phyloP scores from a whole-genome alignment of 2,113 vertebrate genomes.

The Ophthalmolycus amberensis region DNA sequence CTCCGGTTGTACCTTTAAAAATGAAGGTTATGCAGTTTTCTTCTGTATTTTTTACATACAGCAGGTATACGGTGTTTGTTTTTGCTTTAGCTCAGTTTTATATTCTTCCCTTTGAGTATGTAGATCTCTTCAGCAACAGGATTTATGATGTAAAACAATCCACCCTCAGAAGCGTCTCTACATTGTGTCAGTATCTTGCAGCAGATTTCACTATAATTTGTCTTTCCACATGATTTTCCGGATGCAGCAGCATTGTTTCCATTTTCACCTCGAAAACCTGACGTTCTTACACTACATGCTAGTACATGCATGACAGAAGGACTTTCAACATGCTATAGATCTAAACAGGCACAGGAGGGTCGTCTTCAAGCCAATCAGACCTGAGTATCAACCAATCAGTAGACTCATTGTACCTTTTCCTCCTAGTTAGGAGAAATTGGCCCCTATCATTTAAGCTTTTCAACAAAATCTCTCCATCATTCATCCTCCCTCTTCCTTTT shows the following conservation, averaged over 20 bases:
- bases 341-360: conserved; percentile 56
- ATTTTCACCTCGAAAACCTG: not conserved
- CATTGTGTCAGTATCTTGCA: not conserved
- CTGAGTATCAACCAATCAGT: conserved; percentile 76
- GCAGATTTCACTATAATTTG: not conserved
- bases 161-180: not conserved
- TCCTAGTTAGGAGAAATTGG: conserved; percentile 73
- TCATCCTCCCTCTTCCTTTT: conserved; percentile 60
- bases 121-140: not conserved
- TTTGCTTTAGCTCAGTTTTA: not conserved
- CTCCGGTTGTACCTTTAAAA: conserved; percentile 15
- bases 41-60: too few relatives aligned
- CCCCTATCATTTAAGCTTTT: conserved; percentile 78
- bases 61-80: too few relatives aligned
- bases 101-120: not conserved
- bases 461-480: conserved; percentile 76
- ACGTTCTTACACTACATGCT: not conserved
- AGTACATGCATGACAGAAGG: conserved; percentile 18
- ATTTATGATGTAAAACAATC: not conserved
- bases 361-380: conserved; percentile 69
- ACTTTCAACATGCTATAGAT: conserved; percentile 46
- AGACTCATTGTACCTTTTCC: conserved; percentile 74
- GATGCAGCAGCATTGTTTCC: conserved; percentile 24
- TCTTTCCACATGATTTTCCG: not conserved
- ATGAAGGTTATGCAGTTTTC: too few relatives aligned